Evolutionary conservation across 2,113 vertebrate species (phyloP).

Genomic region (Oncorhynchus masou): DNA sequence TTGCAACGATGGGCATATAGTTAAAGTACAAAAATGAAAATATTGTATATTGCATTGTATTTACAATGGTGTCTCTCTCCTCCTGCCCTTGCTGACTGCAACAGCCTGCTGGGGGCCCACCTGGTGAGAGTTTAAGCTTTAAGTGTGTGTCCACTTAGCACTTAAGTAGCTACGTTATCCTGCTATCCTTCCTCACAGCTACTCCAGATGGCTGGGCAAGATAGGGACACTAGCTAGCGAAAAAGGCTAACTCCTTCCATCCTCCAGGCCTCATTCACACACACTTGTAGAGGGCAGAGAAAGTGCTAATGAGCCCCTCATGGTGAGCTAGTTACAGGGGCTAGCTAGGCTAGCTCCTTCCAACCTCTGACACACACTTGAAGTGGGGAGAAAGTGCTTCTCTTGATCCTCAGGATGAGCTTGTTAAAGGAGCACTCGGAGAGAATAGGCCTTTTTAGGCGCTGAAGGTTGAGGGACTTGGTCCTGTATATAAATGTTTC

Average conservation of each 20-base stretch:
- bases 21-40: no score
- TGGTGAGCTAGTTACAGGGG: no score
- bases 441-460: constrained; percentile 7
- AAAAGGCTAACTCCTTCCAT: constrained; percentile 8
- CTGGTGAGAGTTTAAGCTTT: constrained; percentile 41
- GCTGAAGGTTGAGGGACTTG: constrained; percentile 14
- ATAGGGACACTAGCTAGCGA: constrained; percentile 42
- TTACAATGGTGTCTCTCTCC: not conserved
- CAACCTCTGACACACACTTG: no score
- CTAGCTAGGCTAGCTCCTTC: no score
- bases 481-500: constrained; percentile 19
- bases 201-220: constrained; percentile 59
- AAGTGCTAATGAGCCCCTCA: not conserved
- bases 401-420: not conserved
- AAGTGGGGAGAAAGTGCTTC: no score
- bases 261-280: not conserved
- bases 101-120: not conserved
- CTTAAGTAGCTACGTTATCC: constrained; percentile 56
- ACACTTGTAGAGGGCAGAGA: not conserved
- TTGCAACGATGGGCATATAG: no score
- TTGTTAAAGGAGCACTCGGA: constrained; percentile 5
- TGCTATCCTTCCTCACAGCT: constrained; percentile 47
- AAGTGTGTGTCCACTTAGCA: constrained; percentile 69
- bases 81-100: not conserved
- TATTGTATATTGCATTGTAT: no score